Evolutionary conservation across 2,113 vertebrate genomes (phyloP), one percentile per base, ranked within the genome.

Genomic region (Choloepus hoffmanni): DNA sequence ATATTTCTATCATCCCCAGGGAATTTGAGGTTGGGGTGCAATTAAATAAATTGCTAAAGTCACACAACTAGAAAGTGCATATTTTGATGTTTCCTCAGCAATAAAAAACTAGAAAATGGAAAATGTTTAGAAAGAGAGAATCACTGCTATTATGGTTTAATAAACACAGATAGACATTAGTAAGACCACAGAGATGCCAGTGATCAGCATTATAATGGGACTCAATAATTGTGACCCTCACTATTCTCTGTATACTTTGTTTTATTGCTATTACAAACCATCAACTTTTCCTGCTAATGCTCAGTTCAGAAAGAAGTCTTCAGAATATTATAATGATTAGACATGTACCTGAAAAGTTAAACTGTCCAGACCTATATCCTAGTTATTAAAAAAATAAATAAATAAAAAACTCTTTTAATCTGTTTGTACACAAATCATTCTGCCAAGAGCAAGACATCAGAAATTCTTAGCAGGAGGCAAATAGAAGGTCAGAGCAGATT

Each of bases 401-500:
- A 94, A 85, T 8, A 89, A 1, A 36, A 36, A 36, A 36, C 23
- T 96, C 62, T 86, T 95, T 96, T 63, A 87, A 90, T 10, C 95
- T 95, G 2, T 89, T 89, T 96, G 24, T 67, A 70, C 43, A 90
- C 96, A 97, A 84, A 94, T 92, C 84, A 95, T 92, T 92, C 70
- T 43, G 45, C 78, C 53, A 50, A n/a, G 45, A 94, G 65, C 7
- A 90, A 72, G 89, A 65, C 5, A 96, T 62, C 4, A 95, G 63
- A 95, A 95, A 96, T 95, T 97, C 91, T 88, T 88, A 58, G 7
- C 43, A 48, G 84, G 94, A 97, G 93, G 55, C 85, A 90, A 92
- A 93, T 23, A 3, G 26, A 30, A 87, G 93, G 60, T 95, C 72
- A 67, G 84, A 65, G 72, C 60, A 77, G 13, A 67, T 94, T 92